Percentiles rank a stretch among this genome's conserved stretches.
These are phyloP conservation scores for Paedocypris micromegethes DNA, from an alignment of 2,797 vertebrate genomes.

Conservation along the genomic window DNA sequence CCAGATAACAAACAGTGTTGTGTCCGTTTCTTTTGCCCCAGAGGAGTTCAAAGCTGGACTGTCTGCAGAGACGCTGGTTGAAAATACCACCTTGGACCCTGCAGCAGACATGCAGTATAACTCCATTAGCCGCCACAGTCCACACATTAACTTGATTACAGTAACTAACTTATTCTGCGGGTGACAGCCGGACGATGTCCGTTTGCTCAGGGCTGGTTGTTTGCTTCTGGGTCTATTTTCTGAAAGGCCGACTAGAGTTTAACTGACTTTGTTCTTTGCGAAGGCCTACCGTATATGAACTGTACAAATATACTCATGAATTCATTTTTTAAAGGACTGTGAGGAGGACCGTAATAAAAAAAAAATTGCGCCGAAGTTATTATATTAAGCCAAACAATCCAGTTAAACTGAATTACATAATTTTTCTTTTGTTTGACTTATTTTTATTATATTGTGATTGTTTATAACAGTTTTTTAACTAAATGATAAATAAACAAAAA, in stretches of 20 bases:
- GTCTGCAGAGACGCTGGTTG: conserved; percentile 2
- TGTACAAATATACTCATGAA: too few species aligned
- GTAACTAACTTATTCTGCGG: conserved; percentile 54
- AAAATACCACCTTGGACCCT: conserved; percentile 45
- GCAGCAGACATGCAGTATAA: conserved; percentile 55
- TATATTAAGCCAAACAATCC: too few species aligned
- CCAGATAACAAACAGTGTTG: conserved; percentile 36
- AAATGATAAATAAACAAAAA: too few species aligned
- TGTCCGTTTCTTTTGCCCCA: conserved; percentile 28
- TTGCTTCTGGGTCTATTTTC: conserved; percentile 42
- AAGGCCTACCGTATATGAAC: background rate
- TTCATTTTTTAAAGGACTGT: background rate
- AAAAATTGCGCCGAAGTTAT: too few species aligned
- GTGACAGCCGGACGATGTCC: conserved; percentile 42
- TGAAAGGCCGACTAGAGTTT: conserved; percentile 43
- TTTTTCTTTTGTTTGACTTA: too few species aligned
- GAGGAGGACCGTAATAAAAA: background rate
- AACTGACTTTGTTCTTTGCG: background rate
- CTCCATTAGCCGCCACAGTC: conserved; percentile 65
- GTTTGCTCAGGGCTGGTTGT: conserved; percentile 49
- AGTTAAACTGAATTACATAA: too few species aligned
- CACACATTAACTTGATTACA: conserved; percentile 67
- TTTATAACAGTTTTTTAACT: too few species aligned
- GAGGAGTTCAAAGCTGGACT: conserved; percentile 16
- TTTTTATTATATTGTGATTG: too few species aligned